Evolutionary conservation across 2,113 vertebrate species (phyloP), one percentile per base, ranked within the genome.

Genomic region (Typhlomys cinereus): DNA sequence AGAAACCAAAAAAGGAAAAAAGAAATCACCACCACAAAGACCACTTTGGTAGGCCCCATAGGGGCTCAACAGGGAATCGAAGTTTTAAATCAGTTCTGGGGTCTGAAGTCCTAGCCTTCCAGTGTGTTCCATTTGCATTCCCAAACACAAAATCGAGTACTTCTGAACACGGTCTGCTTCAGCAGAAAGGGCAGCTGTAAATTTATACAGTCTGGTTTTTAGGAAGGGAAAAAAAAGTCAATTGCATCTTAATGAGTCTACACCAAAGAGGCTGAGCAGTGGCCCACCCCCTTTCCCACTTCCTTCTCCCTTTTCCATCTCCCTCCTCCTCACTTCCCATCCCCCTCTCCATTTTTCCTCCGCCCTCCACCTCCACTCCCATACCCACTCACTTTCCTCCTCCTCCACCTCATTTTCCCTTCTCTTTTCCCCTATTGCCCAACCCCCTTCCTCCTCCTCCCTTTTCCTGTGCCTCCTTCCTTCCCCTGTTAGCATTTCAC

Each of bases 381-480:
- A 11, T 36, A 34, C 1, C 20, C 11, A 0, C 14, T n/a, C n/a
- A n/a, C 15, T 39, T 15, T 14, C 66, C 20, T 14, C 66, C 8
- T 20, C 21, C 15, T 23, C 7, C 5, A 15, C 10, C 0, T 7
- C 5, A 2, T 96, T 97, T 96, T 7, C 97, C 98, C 97, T 97
- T 96, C n/a, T 39, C 11, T 12, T 25, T 31, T 31, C 39, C 18
- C 12, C 5, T 3, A n/a, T 20, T 14, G 4, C 34, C 11, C 5
- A 5, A n/a, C 10, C 44, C 48, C 41, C 89, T 92, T 74, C 94
- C 97, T 96, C 96, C 97, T 34, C 57, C 57, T 62, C 57, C 15
- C 54, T 97, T 25, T 80, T 69, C 83, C 64, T 97, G 97, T 23
- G 64, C 97, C 98, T 96, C 97, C 98, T 96, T 96, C 96, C 97